Evolutionary conservation across 2,888 invertebrate species (phyloP), one percentile per base, ranked within the genome.

Genomic region (Acleris cristana): DNA sequence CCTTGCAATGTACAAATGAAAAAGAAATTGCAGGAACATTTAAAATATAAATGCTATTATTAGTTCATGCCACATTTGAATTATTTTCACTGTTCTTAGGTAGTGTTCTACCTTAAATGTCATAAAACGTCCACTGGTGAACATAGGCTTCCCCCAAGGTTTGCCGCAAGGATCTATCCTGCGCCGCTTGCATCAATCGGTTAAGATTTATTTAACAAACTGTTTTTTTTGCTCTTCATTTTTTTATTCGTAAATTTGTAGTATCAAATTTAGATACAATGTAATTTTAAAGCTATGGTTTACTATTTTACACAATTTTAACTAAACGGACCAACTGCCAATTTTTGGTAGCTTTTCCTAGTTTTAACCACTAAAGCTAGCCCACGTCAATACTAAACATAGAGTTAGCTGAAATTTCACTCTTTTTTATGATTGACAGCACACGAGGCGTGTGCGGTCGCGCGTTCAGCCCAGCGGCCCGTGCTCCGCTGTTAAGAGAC

Each of bases 351-450:
- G 80, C 78, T 81, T 82, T 82, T 59, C 69, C 71, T 71, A 57
- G 61, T 14, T 45, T n/a, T 16, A 18, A 80, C 77, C 64, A 69
- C 66, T 71, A 77, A 73, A 78, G 70, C 63, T 67, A 74, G 79
- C 79, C 73, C 77, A 78, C 70, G 76, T 80, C 76, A 79, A 78
- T 76, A 81, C 85, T 88, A 87, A 87, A 87, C 79, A 86, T 81
- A 77, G 84, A 84, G 85, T 85, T 85, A 86, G 84, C 85, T 85
- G 82, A 87, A 84, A 86, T 88, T 89, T 85, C 76, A 82, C 75
- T 79, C 78, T 79, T 76, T 87, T 58, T 90, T 91, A 91, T 92
- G 90, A 92, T 91, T 91, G 90, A 90, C 90, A 90, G 88, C 88
- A 89, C 91, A 90, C 90, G 87, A 80, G 85, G 83, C 74, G 87